Evolutionary conservation across 2,113 vertebrate genomes (phyloP).

Genomic region (Heteronetta atricapilla): DNA sequence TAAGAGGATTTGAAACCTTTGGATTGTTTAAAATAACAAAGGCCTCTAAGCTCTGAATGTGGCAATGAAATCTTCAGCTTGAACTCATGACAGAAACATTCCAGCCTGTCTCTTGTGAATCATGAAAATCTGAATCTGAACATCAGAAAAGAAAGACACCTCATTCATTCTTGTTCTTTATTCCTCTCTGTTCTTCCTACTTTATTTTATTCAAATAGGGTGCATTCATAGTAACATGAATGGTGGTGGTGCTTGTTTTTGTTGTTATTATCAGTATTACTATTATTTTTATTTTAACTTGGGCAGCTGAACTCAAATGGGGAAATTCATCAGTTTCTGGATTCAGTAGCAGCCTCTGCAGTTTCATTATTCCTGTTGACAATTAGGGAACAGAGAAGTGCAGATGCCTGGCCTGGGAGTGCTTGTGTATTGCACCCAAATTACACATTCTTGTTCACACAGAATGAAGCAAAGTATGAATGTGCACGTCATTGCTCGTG

Average conservation of each 20-base stretch:
- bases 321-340: constrained; percentile 59
- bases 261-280: not conserved
- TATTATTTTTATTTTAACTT: constrained; percentile 43
- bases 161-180: constrained; percentile 10
- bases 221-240: constrained; percentile 43
- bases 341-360: constrained; percentile 63
- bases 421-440: constrained; percentile 77
- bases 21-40: constrained; percentile 51
- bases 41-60: constrained; percentile 43
- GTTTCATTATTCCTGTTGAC: constrained; percentile 80
- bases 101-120: not conserved
- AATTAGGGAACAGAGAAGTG: constrained; percentile 69
- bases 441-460: constrained; percentile 78
- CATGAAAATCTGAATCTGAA: not conserved
- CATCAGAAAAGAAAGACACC: not conserved
- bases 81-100: constrained; percentile 57
- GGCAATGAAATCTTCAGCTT: constrained; percentile 34
- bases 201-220: constrained; percentile 34
- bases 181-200: not conserved
- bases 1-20: constrained; percentile 63
- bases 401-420: constrained; percentile 73
- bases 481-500: constrained; percentile 67
- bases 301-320: not conserved
- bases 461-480: constrained; percentile 70
- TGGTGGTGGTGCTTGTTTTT: not conserved